Conservation (phyloP, 2,113 vertebrate genomes). For the Oreocharis arfaki region DNA sequence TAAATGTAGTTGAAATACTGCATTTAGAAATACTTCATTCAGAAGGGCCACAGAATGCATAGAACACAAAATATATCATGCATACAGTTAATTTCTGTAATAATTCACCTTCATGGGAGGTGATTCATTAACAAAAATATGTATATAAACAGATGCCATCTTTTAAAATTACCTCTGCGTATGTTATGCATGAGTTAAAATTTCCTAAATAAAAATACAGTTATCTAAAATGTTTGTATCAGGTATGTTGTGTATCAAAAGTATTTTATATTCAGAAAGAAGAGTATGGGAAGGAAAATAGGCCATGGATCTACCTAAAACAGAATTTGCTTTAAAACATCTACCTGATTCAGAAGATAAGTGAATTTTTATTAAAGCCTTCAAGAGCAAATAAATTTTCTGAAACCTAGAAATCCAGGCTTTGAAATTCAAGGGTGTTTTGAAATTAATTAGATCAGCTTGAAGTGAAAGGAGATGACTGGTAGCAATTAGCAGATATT, state of each 20-base stretch:
- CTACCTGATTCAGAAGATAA: background rate
- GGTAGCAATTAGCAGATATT: constrained; percentile 46
- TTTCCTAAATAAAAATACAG: background rate
- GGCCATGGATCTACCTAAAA: background rate
- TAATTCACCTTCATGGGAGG: background rate
- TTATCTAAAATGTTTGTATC: background rate
- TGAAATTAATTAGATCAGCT: constrained; percentile 26
- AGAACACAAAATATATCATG: background rate
- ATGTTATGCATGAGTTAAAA: background rate
- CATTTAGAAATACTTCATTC: background rate
- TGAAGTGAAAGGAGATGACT: constrained; percentile 7
- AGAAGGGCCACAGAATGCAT: background rate
- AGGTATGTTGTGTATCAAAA: background rate
- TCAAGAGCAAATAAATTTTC: background rate
- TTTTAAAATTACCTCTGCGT: background rate
- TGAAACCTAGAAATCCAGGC: background rate
- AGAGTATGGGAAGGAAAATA: background rate
- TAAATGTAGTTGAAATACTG: background rate
- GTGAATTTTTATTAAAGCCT: background rate
- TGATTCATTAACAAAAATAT: background rate
- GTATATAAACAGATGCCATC: rapidly evolving
- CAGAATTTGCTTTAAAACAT: background rate
- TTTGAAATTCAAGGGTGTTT: background rate
- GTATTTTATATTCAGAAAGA: background rate
- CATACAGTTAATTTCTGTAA: background rate